Evolutionary conservation across 2,888 invertebrate genomes (phyloP), one percentile per base, ranked within the genome.

Genomic region (Dioctria rufipes): DNA sequence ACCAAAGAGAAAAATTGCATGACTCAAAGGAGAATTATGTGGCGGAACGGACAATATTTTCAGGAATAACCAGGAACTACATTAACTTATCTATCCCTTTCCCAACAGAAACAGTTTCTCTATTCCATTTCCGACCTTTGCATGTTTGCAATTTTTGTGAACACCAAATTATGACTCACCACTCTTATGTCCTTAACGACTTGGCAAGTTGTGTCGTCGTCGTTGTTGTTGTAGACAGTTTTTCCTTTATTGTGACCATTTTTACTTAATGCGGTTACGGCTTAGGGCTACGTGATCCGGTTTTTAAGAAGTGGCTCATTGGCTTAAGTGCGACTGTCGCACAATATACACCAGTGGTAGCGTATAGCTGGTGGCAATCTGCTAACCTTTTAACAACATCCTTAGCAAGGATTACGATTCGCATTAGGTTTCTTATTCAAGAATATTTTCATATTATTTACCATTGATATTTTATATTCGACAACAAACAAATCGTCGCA

Each of bases 21-120:
- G 77, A 77, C 77, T 77, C 77, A 61, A 39, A 63, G 77, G 77
- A 63, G 63, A 63, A 77, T 49, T n/a, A 39, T 25, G 63, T 63
- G 61, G 63, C 46, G 63, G 46, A 77, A 61, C 61, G 77, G 37
- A 77, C 49, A 61, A 75, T 46, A 63, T 49, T 25, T 25, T 63
- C 46, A 42, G 60, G 60, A 40, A 37, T 49, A 77, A 39, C 77
- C 49, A 61, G 61, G 39, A 77, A 77, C 63, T 58, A n/a, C 49
- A 63, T 39, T 25, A 25, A 25, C 46, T 13, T 42, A 37, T 61
- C 9, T 63, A 40, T 42, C 49, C 25, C 43, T 61, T 60, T 25
- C 25, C 25, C 25, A 25, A 25, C 25, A 60, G 60, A 60, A 60
- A 25, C 25, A 25, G 60, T 60, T 71, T 71, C 43, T 25, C 25